phyloP scores from a whole-genome alignment of 2,113 vertebrate genomes.

The Megaceryle torquata region DNA sequence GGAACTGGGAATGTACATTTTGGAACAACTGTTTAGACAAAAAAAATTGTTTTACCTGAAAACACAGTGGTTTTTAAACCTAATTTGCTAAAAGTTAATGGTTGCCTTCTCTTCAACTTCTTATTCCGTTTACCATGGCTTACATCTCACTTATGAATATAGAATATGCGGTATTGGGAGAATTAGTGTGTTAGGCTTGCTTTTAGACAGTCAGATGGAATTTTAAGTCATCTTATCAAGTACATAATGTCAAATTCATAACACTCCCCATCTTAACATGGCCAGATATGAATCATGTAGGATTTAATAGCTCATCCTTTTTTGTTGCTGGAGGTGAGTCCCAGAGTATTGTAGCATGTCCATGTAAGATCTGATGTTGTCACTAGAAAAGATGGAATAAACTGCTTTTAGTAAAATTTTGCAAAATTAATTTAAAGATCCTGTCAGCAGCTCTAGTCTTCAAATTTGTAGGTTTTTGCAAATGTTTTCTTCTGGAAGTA shows the following conservation, averaged over 20 bases:
- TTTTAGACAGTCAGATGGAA: neutral
- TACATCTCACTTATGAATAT: neutral
- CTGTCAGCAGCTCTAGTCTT: neutral
- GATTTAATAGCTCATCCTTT: neutral
- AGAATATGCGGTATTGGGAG: neutral
- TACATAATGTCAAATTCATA: neutral
- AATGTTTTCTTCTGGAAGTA: neutral
- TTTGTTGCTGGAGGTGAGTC: neutral
- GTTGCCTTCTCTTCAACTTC: neutral
- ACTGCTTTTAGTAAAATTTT: neutral
- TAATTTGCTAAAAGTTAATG: neutral
- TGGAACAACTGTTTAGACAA: neutral
- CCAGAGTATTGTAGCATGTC: conserved; percentile 13
- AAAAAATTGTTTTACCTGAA: neutral
- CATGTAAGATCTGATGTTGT: neutral
- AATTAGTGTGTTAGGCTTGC: neutral
- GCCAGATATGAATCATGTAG: accelerated
- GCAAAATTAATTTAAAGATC: neutral
- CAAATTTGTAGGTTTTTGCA: neutral
- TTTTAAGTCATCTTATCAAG: neutral
- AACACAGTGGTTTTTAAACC: neutral
- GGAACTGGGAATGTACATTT: neutral
- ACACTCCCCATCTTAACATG: neutral
- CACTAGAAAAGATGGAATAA: conserved; percentile 34
- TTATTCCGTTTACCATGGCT: neutral